Evolutionary conservation across 2,797 vertebrate genomes (phyloP).

Genomic region (Chromobotia macracanthus): DNA sequence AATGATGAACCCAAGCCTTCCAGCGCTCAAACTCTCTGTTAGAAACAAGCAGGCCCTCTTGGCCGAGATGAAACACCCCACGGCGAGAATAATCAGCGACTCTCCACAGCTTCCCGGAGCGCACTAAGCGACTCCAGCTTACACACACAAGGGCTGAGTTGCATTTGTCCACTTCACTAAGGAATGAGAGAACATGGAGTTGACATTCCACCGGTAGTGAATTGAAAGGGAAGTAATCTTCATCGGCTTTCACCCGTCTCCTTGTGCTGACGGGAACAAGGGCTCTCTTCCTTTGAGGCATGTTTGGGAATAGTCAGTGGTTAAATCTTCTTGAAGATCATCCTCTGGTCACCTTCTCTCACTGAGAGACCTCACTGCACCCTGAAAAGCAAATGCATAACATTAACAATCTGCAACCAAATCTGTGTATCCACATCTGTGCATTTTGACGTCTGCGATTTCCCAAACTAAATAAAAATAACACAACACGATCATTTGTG

Average conservation of each 20-base stretch:
- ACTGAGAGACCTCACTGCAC: slow-evolving; percentile 17
- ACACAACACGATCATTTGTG: neutral
- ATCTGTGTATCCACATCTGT: no score
- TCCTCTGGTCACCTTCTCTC: slow-evolving; percentile 38
- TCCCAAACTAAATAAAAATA: no score
- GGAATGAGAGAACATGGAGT: slow-evolving; percentile 81
- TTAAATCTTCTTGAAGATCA: slow-evolving; percentile 34
- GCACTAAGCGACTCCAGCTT: slow-evolving; percentile 82
- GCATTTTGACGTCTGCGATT: no score
- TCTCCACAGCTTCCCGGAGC: slow-evolving; percentile 83
- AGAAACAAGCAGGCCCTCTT: slow-evolving; percentile 80
- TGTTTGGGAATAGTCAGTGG: slow-evolving; percentile 51
- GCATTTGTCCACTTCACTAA: slow-evolving; percentile 83
- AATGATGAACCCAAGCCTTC: slow-evolving; percentile 83
- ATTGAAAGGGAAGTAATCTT: slow-evolving; percentile 79
- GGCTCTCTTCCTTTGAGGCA: slow-evolving; percentile 77
- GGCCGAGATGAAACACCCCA: slow-evolving; percentile 77
- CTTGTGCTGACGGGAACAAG: slow-evolving; percentile 72
- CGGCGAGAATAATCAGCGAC: slow-evolving; percentile 83
- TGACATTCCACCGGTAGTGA: slow-evolving; percentile 82
- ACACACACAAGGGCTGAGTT: slow-evolving; percentile 79
- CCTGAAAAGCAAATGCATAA: slow-evolving; percentile 23
- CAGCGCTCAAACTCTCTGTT: slow-evolving; percentile 83
- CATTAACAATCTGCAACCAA: neutral
- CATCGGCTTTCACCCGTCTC: slow-evolving; percentile 63